Conservation (phyloP, 2,797 vertebrate genomes). For the Onychomys torridus region DNA sequence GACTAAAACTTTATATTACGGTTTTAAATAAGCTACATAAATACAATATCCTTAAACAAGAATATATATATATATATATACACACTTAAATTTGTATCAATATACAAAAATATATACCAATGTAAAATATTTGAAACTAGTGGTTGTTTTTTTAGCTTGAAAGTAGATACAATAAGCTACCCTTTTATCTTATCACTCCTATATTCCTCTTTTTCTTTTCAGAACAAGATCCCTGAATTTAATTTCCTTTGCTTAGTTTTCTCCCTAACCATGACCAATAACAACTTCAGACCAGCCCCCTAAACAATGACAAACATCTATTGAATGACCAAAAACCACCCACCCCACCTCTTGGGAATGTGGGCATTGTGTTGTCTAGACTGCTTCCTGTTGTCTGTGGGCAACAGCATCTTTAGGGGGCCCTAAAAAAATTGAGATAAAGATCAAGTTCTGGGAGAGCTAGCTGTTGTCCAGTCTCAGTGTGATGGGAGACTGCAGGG, state of each 20-base stretch:
- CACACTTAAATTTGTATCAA: neutral
- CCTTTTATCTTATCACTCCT: neutral
- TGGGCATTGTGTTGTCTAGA: neutral
- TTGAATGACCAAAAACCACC: neutral
- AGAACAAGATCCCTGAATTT: neutral
- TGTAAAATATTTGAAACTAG: neutral
- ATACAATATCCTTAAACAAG: neutral
- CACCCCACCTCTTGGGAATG: neutral
- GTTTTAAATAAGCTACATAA: neutral
- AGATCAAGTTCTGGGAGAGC: neutral
- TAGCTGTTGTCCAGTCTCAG: neutral
- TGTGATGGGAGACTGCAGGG: neutral
- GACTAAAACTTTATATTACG: neutral
- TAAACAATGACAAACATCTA: neutral
- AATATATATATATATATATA: neutral
- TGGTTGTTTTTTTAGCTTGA: neutral
- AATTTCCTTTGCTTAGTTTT: neutral
- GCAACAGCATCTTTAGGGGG: neutral
- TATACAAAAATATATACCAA: neutral
- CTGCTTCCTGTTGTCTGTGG: neutral
- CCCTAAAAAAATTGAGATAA: neutral
- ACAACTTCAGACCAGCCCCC: neutral
- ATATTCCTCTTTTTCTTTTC: neutral
- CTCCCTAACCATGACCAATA: neutral
- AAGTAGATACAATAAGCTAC: neutral